Evolutionary conservation across 2,797 vertebrate species (phyloP), one percentile per base, ranked within the genome.

Genomic region (Hemibagrus guttatus): DNA sequence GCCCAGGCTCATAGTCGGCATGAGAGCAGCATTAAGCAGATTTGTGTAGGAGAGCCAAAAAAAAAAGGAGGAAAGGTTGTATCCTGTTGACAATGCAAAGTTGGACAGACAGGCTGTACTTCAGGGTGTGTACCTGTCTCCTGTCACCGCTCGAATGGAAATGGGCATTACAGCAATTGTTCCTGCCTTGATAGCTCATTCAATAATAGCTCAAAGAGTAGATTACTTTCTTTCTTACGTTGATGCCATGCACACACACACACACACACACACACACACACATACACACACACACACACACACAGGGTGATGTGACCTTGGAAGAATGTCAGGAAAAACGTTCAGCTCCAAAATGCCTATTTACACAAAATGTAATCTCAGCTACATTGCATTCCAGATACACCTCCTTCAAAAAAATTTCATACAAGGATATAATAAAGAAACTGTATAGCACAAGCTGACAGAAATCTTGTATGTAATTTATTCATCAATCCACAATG

Each of bases 1-100:
- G 19, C 35, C 54, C 63, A 31, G 74, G 23, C 56, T 63, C 19
- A 28, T 39, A 49, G 17, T 46, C 42, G 23, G 64, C 35, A 12
- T 71, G 6, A 39, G 17, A 59, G 71, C 14, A 66, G 83, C 39
- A 64, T 87, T 69, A 86, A 63, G 84, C 66, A 71, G 64, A 74
- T 82, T 85, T 68, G 54, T 23, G 23, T 28, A 84, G 81, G 52
- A 28, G 19, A 68, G 84, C 84, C 76, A 49, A 80, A 81, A 61
- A 49, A 80, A 81, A 61, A 26, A 87, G 75, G 86, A 90, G 89
- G 90, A 92, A 90, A 91, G 78, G 80, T 92, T 89, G 85, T 88
- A 92, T 95, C 92, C 93, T 94, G 93, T 94, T 94, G 89, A 90
- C 88, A 85, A 88, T 85, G 89, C 87, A 87, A 83, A 71, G 81